phyloP scores from a whole-genome alignment of 2,797 vertebrate species.

The Muraenolepis orangiensis region DNA sequence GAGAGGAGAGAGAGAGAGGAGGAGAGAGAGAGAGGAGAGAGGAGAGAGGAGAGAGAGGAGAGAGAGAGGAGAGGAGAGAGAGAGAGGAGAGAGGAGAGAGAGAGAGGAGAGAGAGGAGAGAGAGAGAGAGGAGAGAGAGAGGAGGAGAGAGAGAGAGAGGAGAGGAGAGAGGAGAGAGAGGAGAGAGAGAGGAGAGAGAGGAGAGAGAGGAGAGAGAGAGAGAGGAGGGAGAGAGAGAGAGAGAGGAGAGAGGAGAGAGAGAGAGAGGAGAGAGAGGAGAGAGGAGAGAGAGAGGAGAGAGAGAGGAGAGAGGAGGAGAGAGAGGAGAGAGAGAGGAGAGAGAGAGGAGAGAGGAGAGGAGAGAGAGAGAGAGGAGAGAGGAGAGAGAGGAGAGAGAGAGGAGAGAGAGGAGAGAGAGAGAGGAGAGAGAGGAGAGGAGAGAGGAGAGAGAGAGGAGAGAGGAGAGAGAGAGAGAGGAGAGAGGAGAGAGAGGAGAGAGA shows the following conservation, averaged over 20 bases:
- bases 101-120: constrained; percentile 4
- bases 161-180: too few relatives aligned
- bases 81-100: constrained; percentile 8
- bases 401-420: constrained; percentile 53
- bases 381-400: constrained; percentile 40
- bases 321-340: too few relatives aligned
- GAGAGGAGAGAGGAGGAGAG: neutral
- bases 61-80: neutral
- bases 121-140: constrained; percentile 7
- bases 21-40: neutral
- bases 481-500: constrained; percentile 33
- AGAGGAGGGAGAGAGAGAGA: neutral
- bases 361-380: constrained; percentile 3
- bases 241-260: neutral
- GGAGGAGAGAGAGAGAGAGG: too few relatives aligned
- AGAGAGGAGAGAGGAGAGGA: constrained; percentile 1
- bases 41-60: neutral
- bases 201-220: constrained; percentile 20
- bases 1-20: too few relatives aligned
- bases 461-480: constrained; percentile 47
- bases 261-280: neutral
- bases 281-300: neutral
- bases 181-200: constrained; percentile 28
- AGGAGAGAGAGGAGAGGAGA: constrained; percentile 23
- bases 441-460: constrained; percentile 24